A percentile compares a stretch with the other conserved stretches of the same genome.
Evolutionary conservation across 2,888 invertebrate genomes (phyloP).

Genomic region (Apodemia hepburni): DNA sequence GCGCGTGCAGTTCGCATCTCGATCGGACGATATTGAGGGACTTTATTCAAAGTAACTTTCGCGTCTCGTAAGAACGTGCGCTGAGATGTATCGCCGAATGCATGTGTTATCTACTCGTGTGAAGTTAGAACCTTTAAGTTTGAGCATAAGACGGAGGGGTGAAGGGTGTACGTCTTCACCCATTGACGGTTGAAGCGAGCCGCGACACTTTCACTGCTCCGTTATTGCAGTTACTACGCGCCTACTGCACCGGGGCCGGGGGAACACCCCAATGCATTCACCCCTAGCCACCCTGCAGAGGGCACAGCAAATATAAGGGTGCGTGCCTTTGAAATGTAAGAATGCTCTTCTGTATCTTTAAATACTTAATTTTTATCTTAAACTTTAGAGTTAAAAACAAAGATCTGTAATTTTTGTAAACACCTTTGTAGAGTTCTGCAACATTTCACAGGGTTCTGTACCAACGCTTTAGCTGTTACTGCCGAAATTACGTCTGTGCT

Average conservation of each 20-base stretch:
- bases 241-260: slow-evolving; percentile 62
- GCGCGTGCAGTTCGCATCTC: slow-evolving; percentile 23
- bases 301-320: slow-evolving; percentile 61
- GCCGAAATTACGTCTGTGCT: no score
- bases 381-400: not conserved
- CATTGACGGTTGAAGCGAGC: slow-evolving; percentile 78
- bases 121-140: slow-evolving; percentile 68
- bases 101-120: slow-evolving; percentile 41
- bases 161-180: slow-evolving; percentile 76
- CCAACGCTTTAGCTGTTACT: no score
- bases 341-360: slow-evolving; percentile 43
- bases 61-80: not conserved
- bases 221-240: slow-evolving; percentile 79
- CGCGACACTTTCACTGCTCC: slow-evolving; percentile 80
- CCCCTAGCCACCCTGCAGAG: slow-evolving; percentile 61
- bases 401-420: no score
- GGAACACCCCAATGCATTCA: slow-evolving; percentile 69
- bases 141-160: slow-evolving; percentile 69
- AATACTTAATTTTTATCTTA: slow-evolving; percentile 22
- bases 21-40: slow-evolving; percentile 27
- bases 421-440: not conserved
- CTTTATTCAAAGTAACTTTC: not conserved
- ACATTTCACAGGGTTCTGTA: no score
- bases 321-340: slow-evolving; percentile 60
- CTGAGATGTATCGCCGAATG: slow-evolving; percentile 13